Percentiles rank a stretch among this genome's conserved stretches.
Evolutionary conservation across 1,140 invertebrate genomes (phyloP).

Genomic region (Megathymus violae): DNA sequence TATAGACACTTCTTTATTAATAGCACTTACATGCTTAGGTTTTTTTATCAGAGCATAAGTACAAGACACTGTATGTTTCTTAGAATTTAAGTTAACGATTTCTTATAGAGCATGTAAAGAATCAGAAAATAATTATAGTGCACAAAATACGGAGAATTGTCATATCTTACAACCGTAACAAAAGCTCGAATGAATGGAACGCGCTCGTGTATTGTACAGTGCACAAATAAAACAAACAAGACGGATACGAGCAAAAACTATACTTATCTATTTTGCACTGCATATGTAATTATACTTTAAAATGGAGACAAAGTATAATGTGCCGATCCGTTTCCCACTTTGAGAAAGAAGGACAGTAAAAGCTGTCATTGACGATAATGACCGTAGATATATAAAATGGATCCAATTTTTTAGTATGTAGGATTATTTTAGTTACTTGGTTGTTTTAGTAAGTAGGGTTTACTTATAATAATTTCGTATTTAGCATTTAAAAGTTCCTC

Average conservation of each 20-base stretch:
- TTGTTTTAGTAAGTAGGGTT: no score
- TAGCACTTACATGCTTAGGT: background rate
- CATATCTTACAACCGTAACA: constrained; percentile 5
- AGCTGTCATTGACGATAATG: constrained; percentile 14
- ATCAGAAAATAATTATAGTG: background rate
- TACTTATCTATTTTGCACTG: background rate
- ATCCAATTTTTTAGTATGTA: background rate
- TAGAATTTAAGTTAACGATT: background rate
- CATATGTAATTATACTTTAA: constrained; percentile 1
- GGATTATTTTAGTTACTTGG: no score
- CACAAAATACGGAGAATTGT: background rate
- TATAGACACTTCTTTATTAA: no score
- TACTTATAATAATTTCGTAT: no score
- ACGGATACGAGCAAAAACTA: background rate
- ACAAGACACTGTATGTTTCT: background rate
- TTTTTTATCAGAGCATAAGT: background rate
- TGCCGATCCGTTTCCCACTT: constrained; percentile 37
- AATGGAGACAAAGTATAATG: constrained; percentile 17
- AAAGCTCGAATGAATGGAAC: constrained; percentile 2
- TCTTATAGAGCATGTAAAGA: background rate
- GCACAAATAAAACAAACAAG: constrained; percentile 2
- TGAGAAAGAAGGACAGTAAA: constrained; percentile 37
- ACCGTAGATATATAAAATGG: background rate
- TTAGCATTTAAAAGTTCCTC: constrained; percentile 20
- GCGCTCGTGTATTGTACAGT: background rate